A percentile compares a stretch with the other conserved stretches of the same genome.
These are phyloP conservation scores for Tipula unca DNA, from an alignment of 2,888 invertebrate genomes.

Conservation along the genomic window DNA sequence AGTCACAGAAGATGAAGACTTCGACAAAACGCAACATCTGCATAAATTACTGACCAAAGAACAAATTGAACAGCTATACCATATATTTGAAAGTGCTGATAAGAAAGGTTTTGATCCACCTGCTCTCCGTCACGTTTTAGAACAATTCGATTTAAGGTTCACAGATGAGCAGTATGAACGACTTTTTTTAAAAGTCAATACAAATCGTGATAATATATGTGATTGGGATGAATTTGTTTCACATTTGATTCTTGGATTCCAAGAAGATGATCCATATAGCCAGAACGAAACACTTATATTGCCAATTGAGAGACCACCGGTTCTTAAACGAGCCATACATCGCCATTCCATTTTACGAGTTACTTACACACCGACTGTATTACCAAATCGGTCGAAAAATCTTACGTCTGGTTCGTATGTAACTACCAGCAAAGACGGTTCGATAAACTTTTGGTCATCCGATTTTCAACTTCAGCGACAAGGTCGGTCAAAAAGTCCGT, in stretches of 20 bases:
- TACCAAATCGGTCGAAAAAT: slow-evolving; percentile 44
- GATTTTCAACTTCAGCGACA: slow-evolving; percentile 57
- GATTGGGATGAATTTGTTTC: slow-evolving; percentile 74
- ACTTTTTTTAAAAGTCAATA: slow-evolving; percentile 40
- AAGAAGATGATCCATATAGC: slow-evolving; percentile 53
- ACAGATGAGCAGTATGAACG: not conserved
- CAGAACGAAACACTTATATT: slow-evolving; percentile 53
- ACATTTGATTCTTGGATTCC: slow-evolving; percentile 63
- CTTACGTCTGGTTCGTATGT: slow-evolving; percentile 61
- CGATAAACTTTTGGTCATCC: slow-evolving; percentile 68
- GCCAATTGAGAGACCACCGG: slow-evolving; percentile 53
- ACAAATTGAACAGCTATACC: slow-evolving; percentile 32
- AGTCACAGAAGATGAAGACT: not conserved
- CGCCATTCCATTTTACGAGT: slow-evolving; percentile 58
- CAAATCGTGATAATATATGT: slow-evolving; percentile 47
- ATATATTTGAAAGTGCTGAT: slow-evolving; percentile 28
- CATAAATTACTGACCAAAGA: slow-evolving; percentile 34
- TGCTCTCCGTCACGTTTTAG: slow-evolving; percentile 32
- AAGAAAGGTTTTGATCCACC: slow-evolving; percentile 29
- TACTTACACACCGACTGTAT: slow-evolving; percentile 52
- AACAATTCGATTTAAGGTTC: slow-evolving; percentile 24
- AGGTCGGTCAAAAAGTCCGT: slow-evolving; percentile 53
- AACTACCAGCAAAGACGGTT: slow-evolving; percentile 67
- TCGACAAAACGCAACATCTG: slow-evolving; percentile 23
- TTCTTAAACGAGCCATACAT: slow-evolving; percentile 55